Percentiles rank a stretch among this genome's conserved stretches.
Evolutionary conservation across 2,888 invertebrate genomes (phyloP).

Genomic region (Drymonia ruficornis): DNA sequence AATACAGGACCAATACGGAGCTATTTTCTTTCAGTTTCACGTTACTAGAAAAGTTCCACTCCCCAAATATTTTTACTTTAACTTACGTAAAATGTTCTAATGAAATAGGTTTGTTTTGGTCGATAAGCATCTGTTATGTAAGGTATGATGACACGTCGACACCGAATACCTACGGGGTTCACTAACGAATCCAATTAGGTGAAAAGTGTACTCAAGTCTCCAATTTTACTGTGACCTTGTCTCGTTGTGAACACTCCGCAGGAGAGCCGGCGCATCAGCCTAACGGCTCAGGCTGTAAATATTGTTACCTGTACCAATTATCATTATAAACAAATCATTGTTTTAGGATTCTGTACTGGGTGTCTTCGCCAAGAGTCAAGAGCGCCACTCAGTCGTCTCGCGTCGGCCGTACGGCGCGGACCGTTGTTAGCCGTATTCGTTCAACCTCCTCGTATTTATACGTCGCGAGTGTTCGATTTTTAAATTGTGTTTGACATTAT

Average conservation of each 20-base stretch:
- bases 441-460: conserved; percentile 24
- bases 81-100: neutral
- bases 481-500: conserved; percentile 60
- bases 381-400: conserved; percentile 54
- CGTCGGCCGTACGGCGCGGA: conserved; percentile 67
- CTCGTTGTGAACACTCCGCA: neutral
- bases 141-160: neutral
- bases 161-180: neutral
- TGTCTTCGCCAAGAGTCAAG: conserved; percentile 12
- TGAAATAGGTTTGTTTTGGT: neutral
- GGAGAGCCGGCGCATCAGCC: neutral
- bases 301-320: conserved; percentile 36
- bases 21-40: neutral
- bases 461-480: conserved; percentile 70
- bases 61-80: neutral
- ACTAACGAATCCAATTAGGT: conserved; percentile 24
- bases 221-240: conserved; percentile 24
- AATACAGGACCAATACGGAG: neutral
- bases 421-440: conserved; percentile 37
- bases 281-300: conserved; percentile 12
- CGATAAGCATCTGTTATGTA: neutral
- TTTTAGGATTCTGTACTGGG: conserved; percentile 22
- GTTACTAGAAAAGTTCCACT: neutral
- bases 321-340: conserved; percentile 42
- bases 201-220: conserved; percentile 13